These are phyloP conservation scores for Micrastur ruficollis DNA, from an alignment of 2,797 vertebrate species.

Conservation along the genomic window DNA sequence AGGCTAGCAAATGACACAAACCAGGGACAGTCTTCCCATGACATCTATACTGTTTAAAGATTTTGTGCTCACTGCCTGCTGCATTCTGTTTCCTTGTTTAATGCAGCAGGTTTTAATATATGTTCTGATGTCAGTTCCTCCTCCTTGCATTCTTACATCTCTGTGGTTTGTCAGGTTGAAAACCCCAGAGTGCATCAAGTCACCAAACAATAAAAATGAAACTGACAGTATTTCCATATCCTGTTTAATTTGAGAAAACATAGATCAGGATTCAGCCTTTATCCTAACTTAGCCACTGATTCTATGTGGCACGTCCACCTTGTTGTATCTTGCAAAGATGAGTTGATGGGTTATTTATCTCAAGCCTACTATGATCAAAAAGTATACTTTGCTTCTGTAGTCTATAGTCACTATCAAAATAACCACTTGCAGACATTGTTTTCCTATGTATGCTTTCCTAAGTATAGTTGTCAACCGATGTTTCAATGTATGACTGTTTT, in stretches of 20 bases:
- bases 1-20: not conserved
- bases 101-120: not conserved
- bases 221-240: not conserved
- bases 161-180: not conserved
- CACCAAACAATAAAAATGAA: not conserved
- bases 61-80: not conserved
- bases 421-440: not conserved
- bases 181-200: not conserved
- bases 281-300: not conserved
- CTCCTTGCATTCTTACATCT: not conserved
- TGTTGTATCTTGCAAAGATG: not conserved
- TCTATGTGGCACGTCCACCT: not conserved
- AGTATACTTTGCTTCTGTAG: not conserved
- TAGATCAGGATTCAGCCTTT: not conserved
- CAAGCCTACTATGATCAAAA: not conserved
- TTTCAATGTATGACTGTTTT: not conserved
- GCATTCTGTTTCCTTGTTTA: not conserved
- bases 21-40: not conserved
- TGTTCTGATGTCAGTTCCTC: not conserved
- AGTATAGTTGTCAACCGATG: rapidly evolving
- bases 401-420: not conserved
- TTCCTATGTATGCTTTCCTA: not conserved
- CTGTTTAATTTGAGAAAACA: not conserved
- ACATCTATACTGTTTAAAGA: not conserved
- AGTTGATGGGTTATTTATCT: not conserved